Evolutionary conservation across 1,140 invertebrate species (phyloP).

Genomic region (Drosophila nigrodunni): DNA sequence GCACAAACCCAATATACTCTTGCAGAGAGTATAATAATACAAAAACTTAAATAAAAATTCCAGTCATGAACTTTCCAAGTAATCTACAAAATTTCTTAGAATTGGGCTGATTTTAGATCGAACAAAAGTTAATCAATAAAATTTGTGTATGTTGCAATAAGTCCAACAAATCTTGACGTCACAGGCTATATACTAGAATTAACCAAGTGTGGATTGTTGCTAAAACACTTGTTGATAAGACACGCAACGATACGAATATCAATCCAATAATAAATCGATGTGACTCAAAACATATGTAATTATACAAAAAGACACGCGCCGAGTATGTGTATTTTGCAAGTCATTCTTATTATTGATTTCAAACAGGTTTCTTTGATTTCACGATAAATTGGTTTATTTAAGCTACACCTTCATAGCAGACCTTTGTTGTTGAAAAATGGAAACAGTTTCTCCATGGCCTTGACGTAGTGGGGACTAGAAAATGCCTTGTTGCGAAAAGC

Average conservation of each 20-base stretch:
- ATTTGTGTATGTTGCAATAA: background rate
- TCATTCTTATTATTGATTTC: slow-evolving; percentile 7
- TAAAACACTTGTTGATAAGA: background rate
- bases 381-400: background rate
- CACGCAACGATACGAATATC: background rate
- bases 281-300: background rate
- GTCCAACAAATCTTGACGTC: background rate
- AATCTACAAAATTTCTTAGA: no score
- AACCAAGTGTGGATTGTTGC: no score
- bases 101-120: no score
- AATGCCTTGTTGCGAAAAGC: slow-evolving; percentile 45
- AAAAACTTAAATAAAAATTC: no score
- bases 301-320: background rate
- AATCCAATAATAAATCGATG: background rate
- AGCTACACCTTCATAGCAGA: background rate
- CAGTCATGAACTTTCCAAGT: no score
- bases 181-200: background rate
- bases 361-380: slow-evolving; percentile 15
- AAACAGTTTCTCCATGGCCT: slow-evolving; percentile 52
- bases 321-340: background rate
- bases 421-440: slow-evolving; percentile 65
- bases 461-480: slow-evolving; percentile 51
- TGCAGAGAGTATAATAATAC: no score
- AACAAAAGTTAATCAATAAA: no score
- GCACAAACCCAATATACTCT: no score